Base-by-base conservation (phyloP, 2,888 invertebrate species). In the Phasia obesa region DNA sequence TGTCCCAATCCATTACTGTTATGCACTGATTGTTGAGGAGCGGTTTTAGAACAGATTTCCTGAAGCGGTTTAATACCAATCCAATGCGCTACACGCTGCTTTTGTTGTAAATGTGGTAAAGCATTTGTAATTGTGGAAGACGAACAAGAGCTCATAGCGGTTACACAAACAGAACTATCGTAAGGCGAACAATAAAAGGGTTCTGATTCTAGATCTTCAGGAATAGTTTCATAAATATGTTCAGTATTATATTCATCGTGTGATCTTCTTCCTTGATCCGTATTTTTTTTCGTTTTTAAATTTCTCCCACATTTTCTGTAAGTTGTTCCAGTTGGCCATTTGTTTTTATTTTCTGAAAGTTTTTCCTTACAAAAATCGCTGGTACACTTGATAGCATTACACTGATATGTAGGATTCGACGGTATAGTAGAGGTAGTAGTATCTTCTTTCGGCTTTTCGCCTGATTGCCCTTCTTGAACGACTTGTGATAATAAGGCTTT, bases 211-310 rank as follows among this genome's bases (percentile, higher is more conserved):
- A 93, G 93, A 87, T 94, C 93, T 85, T 94, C 94, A 1, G 94
- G 94, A 86, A 94, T 94, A 3, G 94, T 94, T 88, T 94, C 94
- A 87, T 94, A 94, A 73, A 94, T 94, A 87, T 94, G 94, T 84
- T 94, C 94, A 15, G 92, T 92, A 82, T 94, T 93, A 84, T 92
- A 92, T 77, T 92, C 92, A n/a, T 87, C 84, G 6, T n/a, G 49
- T 9, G 76, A n/a, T n/a, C 25, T 59, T 23, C 6, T 35, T 0
- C 69, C 23, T 31, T 65, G 27, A 81, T 42, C 57, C 2, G 38
- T 42, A 13, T 49, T 38, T 6, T 15, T 70, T 57, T 73, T 19
- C 0, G 31, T 19, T 25, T 75, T 75, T 4, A 23, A 5, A 35
- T 49, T 57, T 4, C 70, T 67, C 11, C 19, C 44, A 53, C 25